Conservation (phyloP, 2,888 invertebrate genomes). For the Caenorhabditis sp. region DNA sequence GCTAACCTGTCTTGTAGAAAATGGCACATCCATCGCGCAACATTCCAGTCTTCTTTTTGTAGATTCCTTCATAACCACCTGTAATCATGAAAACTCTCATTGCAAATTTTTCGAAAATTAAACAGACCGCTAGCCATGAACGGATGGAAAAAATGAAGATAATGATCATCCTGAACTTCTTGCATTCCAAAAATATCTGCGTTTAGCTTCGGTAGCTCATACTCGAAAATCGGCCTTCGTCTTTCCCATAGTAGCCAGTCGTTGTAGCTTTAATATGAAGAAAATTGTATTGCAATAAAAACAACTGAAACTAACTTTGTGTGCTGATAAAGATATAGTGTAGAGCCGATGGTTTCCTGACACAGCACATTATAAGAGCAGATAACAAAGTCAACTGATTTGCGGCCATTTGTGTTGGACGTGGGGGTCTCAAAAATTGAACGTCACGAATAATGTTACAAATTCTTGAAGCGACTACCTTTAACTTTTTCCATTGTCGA, state of each 20-base stretch:
- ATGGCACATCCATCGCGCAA: conserved; percentile 89
- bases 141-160: conserved; percentile 21
- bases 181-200: conserved; percentile 68
- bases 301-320: conserved; percentile 12
- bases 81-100: conserved; percentile 3
- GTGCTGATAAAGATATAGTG: conserved; percentile 53
- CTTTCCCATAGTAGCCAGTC: no score
- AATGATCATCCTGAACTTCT: conserved; percentile 57
- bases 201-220: conserved; percentile 45
- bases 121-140: conserved; percentile 34
- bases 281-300: no score
- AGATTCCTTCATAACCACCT: conserved; percentile 41
- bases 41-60: conserved; percentile 72
- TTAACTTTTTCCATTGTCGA: conserved; percentile 14
- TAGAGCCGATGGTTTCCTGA: conserved; percentile 47
- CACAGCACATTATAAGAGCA: conserved; percentile 63
- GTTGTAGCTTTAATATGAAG: no score
- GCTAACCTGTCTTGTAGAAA: conserved; percentile 77
- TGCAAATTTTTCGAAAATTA: background rate
- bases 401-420: background rate
- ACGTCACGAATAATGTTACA: background rate
- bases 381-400: conserved; percentile 19
- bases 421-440: background rate
- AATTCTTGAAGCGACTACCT: no score
- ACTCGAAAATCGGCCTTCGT: conserved; percentile 46